Conservation (phyloP, 2,113 vertebrate genomes). For the Elgaria multicarinata region DNA sequence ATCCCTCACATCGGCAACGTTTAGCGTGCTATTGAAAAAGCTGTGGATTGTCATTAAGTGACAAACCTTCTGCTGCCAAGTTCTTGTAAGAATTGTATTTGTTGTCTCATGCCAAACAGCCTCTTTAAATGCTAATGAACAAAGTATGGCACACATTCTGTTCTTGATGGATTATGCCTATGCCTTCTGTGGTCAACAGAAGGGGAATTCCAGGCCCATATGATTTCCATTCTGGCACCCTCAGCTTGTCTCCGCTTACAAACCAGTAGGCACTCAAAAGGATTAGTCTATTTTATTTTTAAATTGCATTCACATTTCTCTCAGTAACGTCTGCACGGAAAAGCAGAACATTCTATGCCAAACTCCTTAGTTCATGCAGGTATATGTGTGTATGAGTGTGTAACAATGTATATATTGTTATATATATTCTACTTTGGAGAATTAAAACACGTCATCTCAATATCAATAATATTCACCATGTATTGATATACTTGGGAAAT, state of each 20-base stretch:
- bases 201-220: slow-evolving; percentile 84
- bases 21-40: slow-evolving; percentile 80
- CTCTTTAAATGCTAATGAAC: slow-evolving; percentile 88
- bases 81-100: slow-evolving; percentile 80
- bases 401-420: no score
- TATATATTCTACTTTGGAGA: slow-evolving; percentile 60
- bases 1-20: slow-evolving; percentile 64
- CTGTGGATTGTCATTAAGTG: slow-evolving; percentile 81
- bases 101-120: slow-evolving; percentile 82
- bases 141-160: slow-evolving; percentile 82
- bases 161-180: slow-evolving; percentile 84
- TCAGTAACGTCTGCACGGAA: slow-evolving; percentile 52
- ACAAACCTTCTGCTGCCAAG: slow-evolving; percentile 79
- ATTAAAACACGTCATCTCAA: slow-evolving; percentile 65
- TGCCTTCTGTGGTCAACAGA: slow-evolving; percentile 86
- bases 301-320: slow-evolving; percentile 60
- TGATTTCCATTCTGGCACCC: slow-evolving; percentile 81
- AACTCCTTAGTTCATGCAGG: slow-evolving; percentile 50
- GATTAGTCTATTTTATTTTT: slow-evolving; percentile 76
- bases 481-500: slow-evolving; percentile 69
- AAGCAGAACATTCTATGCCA: slow-evolving; percentile 59
- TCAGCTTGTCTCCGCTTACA: slow-evolving; percentile 71
- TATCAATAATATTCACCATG: slow-evolving; percentile 57
- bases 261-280: slow-evolving; percentile 76
- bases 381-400: background rate